phyloP scores from a whole-genome alignment of 2,888 invertebrate species.

The Athalia rosae region DNA sequence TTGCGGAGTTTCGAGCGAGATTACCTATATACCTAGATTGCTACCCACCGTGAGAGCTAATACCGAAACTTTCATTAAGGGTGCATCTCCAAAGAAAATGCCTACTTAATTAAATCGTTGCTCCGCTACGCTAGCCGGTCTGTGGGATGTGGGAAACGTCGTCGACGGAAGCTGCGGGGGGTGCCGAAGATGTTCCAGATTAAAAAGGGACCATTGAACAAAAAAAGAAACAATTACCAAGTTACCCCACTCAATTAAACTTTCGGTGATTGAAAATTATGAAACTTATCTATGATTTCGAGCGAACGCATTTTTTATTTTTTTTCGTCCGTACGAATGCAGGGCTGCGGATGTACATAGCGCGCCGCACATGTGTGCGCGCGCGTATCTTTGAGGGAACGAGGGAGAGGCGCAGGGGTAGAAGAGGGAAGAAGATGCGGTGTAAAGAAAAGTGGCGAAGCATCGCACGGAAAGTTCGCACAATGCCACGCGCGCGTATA shows the following conservation, averaged over 20 bases:
- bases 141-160: too few relatives aligned
- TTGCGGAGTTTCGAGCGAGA: constrained; percentile 45
- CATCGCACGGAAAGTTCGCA: constrained; percentile 24
- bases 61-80: constrained; percentile 47
- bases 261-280: too few relatives aligned
- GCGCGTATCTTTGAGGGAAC: neutral
- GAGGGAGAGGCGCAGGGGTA: neutral
- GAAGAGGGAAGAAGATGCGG: neutral
- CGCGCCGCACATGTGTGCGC: neutral
- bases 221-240: too few relatives aligned
- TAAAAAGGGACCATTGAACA: too few relatives aligned
- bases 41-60: constrained; percentile 36
- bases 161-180: too few relatives aligned
- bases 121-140: neutral
- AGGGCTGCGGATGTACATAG: too few relatives aligned
- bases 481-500: constrained; percentile 47
- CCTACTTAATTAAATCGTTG: constrained; percentile 35
- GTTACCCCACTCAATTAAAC: too few relatives aligned
- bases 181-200: too few relatives aligned
- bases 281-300: too few relatives aligned
- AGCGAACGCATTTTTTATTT: too few relatives aligned
- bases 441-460: constrained; percentile 14
- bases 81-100: constrained; percentile 31
- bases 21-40: constrained; percentile 38
- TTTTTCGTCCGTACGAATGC: too few relatives aligned